phyloP scores from a whole-genome alignment of 2,797 vertebrate species.

The Orestias chungarensis region DNA sequence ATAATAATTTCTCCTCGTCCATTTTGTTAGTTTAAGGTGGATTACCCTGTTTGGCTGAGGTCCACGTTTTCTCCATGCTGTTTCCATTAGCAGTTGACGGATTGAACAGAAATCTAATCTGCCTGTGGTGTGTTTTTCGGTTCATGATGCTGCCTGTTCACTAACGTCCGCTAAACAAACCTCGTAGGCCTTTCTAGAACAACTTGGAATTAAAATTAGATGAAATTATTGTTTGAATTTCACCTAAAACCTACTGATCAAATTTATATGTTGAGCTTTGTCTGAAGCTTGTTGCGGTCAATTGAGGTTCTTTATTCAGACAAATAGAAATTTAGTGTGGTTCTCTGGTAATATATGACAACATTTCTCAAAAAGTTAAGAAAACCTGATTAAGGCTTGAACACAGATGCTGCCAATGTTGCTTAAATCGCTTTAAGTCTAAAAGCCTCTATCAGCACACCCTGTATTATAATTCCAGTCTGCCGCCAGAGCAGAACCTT shows the following conservation, averaged over 20 bases:
- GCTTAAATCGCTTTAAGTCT: too few relatives aligned
- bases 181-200: too few relatives aligned
- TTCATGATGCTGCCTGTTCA: not conserved
- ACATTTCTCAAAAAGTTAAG: slow-evolving; percentile 30
- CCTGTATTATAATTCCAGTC: slow-evolving; percentile 6
- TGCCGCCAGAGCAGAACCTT: slow-evolving; percentile 33
- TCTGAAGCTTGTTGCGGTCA: not conserved
- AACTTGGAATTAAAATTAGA: not conserved
- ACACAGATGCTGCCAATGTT: slow-evolving; percentile 38
- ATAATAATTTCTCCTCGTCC: not conserved
- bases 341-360: not conserved
- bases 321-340: not conserved
- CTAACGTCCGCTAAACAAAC: not conserved
- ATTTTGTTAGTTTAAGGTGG: not conserved
- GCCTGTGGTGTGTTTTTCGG: not conserved
- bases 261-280: not conserved
- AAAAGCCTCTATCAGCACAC: slow-evolving; percentile 36
- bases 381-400: slow-evolving; percentile 46
- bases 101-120: not conserved
- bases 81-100: not conserved
- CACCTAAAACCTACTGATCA: not conserved
- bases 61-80: not conserved
- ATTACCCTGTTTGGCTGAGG: not conserved
- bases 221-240: not conserved
- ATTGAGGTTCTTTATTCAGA: not conserved